These are phyloP conservation scores for Latrodectus hesperus DNA, from an alignment of 2,888 invertebrate species.

Conservation along the genomic window DNA sequence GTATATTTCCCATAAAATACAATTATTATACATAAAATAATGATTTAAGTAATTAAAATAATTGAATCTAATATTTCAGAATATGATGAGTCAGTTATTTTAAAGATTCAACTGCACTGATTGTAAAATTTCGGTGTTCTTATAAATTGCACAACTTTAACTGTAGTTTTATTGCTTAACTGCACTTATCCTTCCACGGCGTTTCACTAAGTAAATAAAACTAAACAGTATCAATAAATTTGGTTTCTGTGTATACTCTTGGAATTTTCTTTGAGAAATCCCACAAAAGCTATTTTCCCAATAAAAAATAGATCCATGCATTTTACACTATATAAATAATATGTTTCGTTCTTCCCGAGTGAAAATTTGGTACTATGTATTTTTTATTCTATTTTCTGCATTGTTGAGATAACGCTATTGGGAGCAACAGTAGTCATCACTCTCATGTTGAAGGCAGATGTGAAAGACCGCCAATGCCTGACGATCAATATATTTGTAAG, in stretches of 20 bases:
- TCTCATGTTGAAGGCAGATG: slow-evolving; percentile 6
- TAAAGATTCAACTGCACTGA: too few species aligned
- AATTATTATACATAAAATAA: too few species aligned
- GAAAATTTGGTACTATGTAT: background rate
- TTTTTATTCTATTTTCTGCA: slow-evolving; percentile 33
- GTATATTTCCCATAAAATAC: too few species aligned
- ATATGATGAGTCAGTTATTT: too few species aligned
- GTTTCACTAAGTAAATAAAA: background rate
- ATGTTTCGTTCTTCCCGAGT: background rate
- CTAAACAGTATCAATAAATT: background rate
- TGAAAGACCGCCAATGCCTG: background rate
- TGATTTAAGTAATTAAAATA: too few species aligned
- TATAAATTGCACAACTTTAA: too few species aligned
- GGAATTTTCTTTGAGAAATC: slow-evolving; percentile 6
- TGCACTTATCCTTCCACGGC: too few species aligned
- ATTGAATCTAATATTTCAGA: too few species aligned
- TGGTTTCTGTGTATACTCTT: slow-evolving; percentile 8
- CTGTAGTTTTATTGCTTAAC: too few species aligned
- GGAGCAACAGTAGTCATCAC: slow-evolving; percentile 24
- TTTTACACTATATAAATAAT: slow-evolving; percentile 13
- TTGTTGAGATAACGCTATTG: slow-evolving; percentile 29
- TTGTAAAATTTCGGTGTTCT: too few species aligned
- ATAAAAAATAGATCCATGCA: slow-evolving; percentile 3
- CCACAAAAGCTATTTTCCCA: slow-evolving; percentile 7
- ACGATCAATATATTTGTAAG: slow-evolving; percentile 19